phyloP scores from a whole-genome alignment of 2,888 invertebrate species.

The Cordylochernes scorpioides region DNA sequence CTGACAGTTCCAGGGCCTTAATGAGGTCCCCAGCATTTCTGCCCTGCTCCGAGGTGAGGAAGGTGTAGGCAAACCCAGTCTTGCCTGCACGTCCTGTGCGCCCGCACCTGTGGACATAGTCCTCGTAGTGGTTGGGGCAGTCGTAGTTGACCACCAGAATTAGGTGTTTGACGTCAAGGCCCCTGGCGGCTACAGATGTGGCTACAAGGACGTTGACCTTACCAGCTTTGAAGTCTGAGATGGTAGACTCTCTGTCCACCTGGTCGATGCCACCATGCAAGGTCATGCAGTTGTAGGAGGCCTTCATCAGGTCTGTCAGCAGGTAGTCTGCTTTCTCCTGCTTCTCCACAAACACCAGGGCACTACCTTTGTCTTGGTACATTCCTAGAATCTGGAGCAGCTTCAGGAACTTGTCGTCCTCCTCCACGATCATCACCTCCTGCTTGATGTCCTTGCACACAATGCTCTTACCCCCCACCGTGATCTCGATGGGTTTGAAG shows the following conservation, averaged over 20 bases:
- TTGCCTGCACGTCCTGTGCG: constrained; percentile 46
- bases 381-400: constrained; percentile 82
- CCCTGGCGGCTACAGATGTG: constrained; percentile 90
- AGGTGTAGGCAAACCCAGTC: constrained; percentile 89
- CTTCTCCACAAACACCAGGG: constrained; percentile 90
- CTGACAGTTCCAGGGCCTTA: constrained; percentile 64
- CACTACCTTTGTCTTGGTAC: constrained; percentile 59
- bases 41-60: constrained; percentile 79
- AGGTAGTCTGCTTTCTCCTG: constrained; percentile 87
- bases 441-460: constrained; percentile 96
- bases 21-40: constrained; percentile 75
- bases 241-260: constrained; percentile 91
- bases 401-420: constrained; percentile 91
- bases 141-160: constrained; percentile 95
- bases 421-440: constrained; percentile 59
- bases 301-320: constrained; percentile 77
- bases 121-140: constrained; percentile 97
- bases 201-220: constrained; percentile 71
- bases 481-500: constrained; percentile 81
- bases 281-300: constrained; percentile 84
- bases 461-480: constrained; percentile 75
- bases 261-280: constrained; percentile 98
- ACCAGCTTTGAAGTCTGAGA: constrained; percentile 85
- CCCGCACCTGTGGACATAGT: constrained; percentile 92
- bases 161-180: constrained; percentile 91